A percentile compares a stretch with the other conserved stretches of the same genome.
Evolutionary conservation across 2,888 invertebrate genomes (phyloP).

Genomic region (Apodemia hepburni): DNA sequence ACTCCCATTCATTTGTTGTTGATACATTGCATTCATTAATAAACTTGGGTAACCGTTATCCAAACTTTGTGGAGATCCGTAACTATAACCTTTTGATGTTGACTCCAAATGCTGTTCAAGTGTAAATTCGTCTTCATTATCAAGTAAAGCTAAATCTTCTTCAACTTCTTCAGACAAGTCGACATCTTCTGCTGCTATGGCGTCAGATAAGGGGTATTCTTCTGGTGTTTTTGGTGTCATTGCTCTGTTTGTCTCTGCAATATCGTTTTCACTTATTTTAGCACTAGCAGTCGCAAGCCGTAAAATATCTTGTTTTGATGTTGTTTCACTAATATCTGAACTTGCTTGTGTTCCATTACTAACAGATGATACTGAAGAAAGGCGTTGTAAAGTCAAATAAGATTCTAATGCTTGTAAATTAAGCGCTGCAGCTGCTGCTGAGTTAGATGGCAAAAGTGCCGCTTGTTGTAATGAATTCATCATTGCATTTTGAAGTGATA

Average conservation of each 20-base stretch:
- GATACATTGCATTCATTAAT: constrained; percentile 84
- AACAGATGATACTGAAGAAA: constrained; percentile 84
- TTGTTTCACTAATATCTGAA: constrained; percentile 52
- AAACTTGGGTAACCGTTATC: constrained; percentile 86
- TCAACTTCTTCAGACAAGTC: constrained; percentile 86
- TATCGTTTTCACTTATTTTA: constrained; percentile 70
- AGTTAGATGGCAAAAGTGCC: constrained; percentile 89
- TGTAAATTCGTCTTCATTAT: constrained; percentile 86
- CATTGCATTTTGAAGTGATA: constrained; percentile 91
- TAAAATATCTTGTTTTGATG: constrained; percentile 84
- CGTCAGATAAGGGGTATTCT: constrained; percentile 71
- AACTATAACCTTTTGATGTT: constrained; percentile 64
- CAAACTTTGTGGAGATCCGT: constrained; percentile 76
- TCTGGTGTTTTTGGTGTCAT: constrained; percentile 72
- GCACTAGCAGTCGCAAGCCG: constrained; percentile 81
- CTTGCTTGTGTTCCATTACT: constrained; percentile 55
- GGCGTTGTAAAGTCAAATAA: constrained; percentile 89
- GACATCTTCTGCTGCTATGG: constrained; percentile 81
- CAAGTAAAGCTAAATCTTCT: constrained; percentile 87
- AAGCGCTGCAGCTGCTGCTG: constrained; percentile 91
- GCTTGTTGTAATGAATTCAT: constrained; percentile 92
- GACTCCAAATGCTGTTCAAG: constrained; percentile 77
- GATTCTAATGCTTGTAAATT: constrained; percentile 93
- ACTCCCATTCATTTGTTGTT: constrained; percentile 75
- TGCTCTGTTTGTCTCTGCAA: constrained; percentile 56